These are phyloP conservation scores for Tiliqua scincoides DNA, from an alignment of 2,113 vertebrate species.

Conservation along the genomic window DNA sequence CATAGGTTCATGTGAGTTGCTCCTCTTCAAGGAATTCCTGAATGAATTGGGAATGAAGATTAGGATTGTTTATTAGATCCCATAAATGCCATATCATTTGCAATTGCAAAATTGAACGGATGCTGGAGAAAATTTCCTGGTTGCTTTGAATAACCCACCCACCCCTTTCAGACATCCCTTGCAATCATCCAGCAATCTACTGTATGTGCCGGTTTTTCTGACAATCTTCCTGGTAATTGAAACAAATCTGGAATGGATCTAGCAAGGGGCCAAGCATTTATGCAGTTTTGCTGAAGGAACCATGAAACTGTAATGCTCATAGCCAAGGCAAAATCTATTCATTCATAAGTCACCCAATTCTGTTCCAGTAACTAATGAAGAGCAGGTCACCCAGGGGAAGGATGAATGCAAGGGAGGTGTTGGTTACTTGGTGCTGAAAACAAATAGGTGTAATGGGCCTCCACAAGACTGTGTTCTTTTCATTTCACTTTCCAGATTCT, in stretches of 20 bases:
- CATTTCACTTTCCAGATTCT: slow-evolving; percentile 25
- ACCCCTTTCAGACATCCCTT: too few species aligned
- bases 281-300: neutral
- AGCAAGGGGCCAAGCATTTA: neutral
- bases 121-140: too few species aligned
- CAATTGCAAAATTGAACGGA: too few species aligned
- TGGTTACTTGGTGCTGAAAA: neutral
- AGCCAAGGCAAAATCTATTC: neutral
- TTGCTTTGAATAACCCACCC: too few species aligned
- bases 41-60: too few species aligned
- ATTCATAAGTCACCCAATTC: neutral
- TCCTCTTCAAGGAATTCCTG: too few species aligned
- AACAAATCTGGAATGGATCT: neutral
- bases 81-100: too few species aligned
- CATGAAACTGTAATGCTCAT: neutral
- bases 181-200: too few species aligned
- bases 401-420: neutral
- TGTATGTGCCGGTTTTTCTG: too few species aligned
- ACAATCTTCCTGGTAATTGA: neutral
- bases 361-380: neutral
- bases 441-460: neutral
- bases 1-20: too few species aligned
- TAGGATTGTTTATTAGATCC: too few species aligned
- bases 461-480: neutral
- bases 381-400: neutral